These are phyloP conservation scores for Vulpes lagopus DNA, from an alignment of 2,113 vertebrate species.

Conservation along the genomic window DNA sequence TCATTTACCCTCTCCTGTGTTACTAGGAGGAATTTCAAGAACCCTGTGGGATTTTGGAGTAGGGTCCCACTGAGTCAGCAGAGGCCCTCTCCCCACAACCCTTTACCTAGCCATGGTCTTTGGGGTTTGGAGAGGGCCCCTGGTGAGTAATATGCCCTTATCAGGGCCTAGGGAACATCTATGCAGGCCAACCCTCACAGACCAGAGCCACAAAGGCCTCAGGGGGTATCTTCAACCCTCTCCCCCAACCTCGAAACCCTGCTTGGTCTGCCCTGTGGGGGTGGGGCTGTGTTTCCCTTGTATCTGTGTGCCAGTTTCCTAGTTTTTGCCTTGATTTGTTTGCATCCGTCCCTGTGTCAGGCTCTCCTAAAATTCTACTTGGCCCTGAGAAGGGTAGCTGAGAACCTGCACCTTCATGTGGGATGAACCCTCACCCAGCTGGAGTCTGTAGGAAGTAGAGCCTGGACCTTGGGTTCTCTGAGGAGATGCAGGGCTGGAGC, in stretches of 20 bases:
- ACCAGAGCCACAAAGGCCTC: conserved; percentile 10
- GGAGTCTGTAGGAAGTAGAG: neutral
- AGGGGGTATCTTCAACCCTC: neutral
- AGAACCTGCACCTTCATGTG: neutral
- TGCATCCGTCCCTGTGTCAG: neutral
- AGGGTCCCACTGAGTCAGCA: conserved; percentile 1
- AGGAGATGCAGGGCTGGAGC: neutral
- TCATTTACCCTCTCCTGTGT: neutral
- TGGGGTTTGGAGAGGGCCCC: neutral
- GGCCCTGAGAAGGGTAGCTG: conserved; percentile 3
- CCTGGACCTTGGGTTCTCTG: neutral
- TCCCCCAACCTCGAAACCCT: neutral
- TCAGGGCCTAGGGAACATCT: neutral
- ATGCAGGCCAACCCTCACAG: neutral
- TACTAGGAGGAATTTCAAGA: conserved; percentile 40
- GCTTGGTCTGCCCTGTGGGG: neutral
- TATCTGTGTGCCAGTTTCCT: conserved; percentile 32
- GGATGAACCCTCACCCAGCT: neutral
- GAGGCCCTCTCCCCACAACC: neutral
- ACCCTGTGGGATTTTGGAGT: neutral
- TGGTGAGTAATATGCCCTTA: neutral
- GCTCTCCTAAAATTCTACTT: conserved; percentile 44
- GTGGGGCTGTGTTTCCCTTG: neutral
- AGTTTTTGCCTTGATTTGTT: conserved; percentile 37
- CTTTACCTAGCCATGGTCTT: neutral